Percentiles rank a stretch among this genome's conserved stretches.
Evolutionary conservation across 2,888 invertebrate species (phyloP).

Genomic region (Callyntrura guangdongensis): DNA sequence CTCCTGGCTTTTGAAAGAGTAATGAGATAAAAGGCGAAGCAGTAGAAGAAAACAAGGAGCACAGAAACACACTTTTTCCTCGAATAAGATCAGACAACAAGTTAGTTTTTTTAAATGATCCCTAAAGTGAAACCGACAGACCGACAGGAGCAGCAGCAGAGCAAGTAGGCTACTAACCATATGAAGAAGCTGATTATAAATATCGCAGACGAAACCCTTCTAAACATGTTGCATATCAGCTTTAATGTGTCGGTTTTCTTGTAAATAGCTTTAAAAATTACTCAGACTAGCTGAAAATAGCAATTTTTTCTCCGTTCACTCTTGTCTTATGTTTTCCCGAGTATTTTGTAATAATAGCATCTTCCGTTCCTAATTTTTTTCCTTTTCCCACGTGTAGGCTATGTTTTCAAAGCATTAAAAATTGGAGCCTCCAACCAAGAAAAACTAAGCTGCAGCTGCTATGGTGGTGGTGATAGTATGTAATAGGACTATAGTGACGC

Average conservation of each 20-base stretch:
- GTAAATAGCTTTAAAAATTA: not conserved
- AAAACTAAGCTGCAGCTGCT: no score
- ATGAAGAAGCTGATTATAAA: constrained; percentile 32
- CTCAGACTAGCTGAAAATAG: not conserved
- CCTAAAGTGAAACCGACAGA: constrained; percentile 50
- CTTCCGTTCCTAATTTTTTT: constrained; percentile 36
- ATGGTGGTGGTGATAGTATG: no score
- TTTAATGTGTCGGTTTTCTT: not conserved
- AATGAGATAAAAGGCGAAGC: constrained; percentile 46
- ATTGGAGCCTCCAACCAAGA: not conserved
- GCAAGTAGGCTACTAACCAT: not conserved
- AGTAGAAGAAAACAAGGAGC: constrained; percentile 1
- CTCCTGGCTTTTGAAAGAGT: constrained; percentile 42
- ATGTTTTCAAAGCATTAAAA: constrained; percentile 36
- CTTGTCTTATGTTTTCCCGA: constrained; percentile 9
- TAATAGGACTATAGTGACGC: constrained; percentile 8
- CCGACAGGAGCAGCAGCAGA: no score
- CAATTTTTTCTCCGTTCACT: not conserved
- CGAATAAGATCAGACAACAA: not conserved
- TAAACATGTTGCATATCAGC: constrained; percentile 35
- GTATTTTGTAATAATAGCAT: constrained; percentile 16
- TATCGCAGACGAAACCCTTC: not conserved
- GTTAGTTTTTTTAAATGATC: constrained; percentile 33
- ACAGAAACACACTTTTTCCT: constrained; percentile 31
- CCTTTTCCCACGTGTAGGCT: constrained; percentile 26